A percentile compares a stretch with the other conserved stretches of the same genome.
Evolutionary conservation across 2,113 vertebrate genomes (phyloP).

Genomic region (Murina feae): DNA sequence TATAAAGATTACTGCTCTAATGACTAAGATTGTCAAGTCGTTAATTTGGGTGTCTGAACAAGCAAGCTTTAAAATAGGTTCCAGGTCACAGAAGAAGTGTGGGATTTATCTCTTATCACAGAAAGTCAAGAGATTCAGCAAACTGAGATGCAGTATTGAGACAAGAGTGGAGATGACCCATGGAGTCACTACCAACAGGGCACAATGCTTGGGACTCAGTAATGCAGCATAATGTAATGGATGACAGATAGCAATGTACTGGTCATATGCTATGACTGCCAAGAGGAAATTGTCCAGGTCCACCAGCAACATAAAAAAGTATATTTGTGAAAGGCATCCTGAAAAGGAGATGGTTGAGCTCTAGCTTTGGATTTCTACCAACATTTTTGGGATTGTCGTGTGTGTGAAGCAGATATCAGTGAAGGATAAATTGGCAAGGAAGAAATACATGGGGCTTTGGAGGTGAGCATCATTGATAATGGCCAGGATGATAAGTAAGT

Average conservation of each 20-base stretch:
- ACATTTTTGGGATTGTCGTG: constrained; percentile 45
- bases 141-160: constrained; percentile 42
- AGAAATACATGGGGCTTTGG: constrained; percentile 65
- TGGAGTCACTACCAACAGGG: constrained; percentile 12
- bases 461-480: constrained; percentile 32
- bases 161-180: constrained; percentile 44
- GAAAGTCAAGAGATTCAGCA: constrained; percentile 41
- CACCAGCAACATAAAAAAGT: constrained; percentile 65
- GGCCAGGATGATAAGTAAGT: constrained; percentile 59
- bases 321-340: constrained; percentile 64
- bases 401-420: constrained; percentile 50
- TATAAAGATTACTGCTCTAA: constrained; percentile 31
- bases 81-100: constrained; percentile 61
- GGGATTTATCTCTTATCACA: constrained; percentile 41
- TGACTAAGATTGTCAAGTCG: constrained; percentile 5
- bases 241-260: constrained; percentile 51
- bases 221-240: constrained; percentile 37
- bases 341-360: constrained; percentile 41
- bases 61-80: constrained; percentile 54
- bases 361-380: constrained; percentile 41
- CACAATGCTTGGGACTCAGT: constrained; percentile 33
- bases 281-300: constrained; percentile 60
- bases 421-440: constrained; percentile 59
- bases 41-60: constrained; percentile 59
- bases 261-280: constrained; percentile 43